Conservation (phyloP, 1,140 invertebrate species). For the Eumeta japonica region DNA sequence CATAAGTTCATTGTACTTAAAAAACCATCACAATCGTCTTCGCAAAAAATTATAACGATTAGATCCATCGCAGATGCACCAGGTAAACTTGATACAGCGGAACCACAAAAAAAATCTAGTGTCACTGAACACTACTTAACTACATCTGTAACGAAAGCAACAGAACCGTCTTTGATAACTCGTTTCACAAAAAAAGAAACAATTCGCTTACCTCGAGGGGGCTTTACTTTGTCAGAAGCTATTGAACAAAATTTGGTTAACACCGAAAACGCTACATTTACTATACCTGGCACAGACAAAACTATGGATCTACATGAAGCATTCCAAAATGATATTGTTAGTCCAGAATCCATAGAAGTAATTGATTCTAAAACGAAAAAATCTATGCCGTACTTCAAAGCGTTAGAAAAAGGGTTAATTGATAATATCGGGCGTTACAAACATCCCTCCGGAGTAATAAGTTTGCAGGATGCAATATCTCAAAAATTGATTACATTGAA, state of each 20-base stretch:
- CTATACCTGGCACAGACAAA: constrained; percentile 79
- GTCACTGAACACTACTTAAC: constrained; percentile 24
- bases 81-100: constrained; percentile 66
- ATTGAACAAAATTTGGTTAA: constrained; percentile 76
- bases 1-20: constrained; percentile 64
- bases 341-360: constrained; percentile 65
- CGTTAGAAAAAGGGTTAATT: constrained; percentile 73
- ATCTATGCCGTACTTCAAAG: constrained; percentile 67
- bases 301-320: constrained; percentile 69
- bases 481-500: constrained; percentile 61
- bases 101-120: constrained; percentile 38
- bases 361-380: constrained; percentile 69
- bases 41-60: constrained; percentile 62
- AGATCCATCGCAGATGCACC: constrained; percentile 65
- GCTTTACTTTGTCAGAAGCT: constrained; percentile 80
- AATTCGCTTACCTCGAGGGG: constrained; percentile 60
- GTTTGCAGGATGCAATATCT: constrained; percentile 79
- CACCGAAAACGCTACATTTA: constrained; percentile 66
- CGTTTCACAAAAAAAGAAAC: constrained; percentile 14
- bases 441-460: constrained; percentile 58
- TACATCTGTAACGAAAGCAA: constrained; percentile 31
- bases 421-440: constrained; percentile 76
- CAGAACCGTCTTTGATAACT: constrained; percentile 56
- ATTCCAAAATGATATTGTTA: constrained; percentile 79
- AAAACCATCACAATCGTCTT: constrained; percentile 34